Conservation (phyloP, 2,113 vertebrate species). For the Dicentrarchus labrax region DNA sequence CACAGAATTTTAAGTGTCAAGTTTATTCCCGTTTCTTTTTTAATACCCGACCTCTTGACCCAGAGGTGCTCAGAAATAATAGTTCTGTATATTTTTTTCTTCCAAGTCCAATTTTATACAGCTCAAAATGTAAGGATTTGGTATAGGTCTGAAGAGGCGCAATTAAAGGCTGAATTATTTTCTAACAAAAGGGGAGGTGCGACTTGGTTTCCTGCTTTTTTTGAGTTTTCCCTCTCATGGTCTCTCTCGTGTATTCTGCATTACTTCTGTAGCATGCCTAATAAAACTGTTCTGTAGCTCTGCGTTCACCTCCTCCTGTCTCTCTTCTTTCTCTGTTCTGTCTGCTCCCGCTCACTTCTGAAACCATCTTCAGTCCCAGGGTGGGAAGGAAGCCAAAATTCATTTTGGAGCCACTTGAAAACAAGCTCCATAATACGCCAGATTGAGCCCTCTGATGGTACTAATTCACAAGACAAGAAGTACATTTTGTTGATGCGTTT, state of each 20-base stretch:
- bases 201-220: conserved; percentile 90
- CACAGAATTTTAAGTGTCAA: conserved; percentile 19
- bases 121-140: conserved; percentile 93
- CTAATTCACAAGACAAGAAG: conserved; percentile 48
- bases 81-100: conserved; percentile 92
- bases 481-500: conserved; percentile 75
- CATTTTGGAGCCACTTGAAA: conserved; percentile 73
- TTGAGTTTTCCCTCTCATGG: conserved; percentile 60
- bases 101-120: conserved; percentile 91
- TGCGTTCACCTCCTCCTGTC: conserved; percentile 90
- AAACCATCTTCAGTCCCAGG: conserved; percentile 85
- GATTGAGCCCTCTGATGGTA: conserved; percentile 42
- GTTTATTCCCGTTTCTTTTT: neutral
- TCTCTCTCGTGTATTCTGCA: conserved; percentile 88
- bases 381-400: conserved; percentile 84
- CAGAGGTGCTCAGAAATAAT: conserved; percentile 88
- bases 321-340: conserved; percentile 79
- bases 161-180: conserved; percentile 93
- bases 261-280: conserved; percentile 98
- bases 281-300: conserved; percentile 98
- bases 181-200: conserved; percentile 91
- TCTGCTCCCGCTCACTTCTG: conserved; percentile 87
- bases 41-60: conserved; percentile 22
- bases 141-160: conserved; percentile 93
- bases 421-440: conserved; percentile 29